Percentiles rank a stretch among this genome's conserved stretches.
phyloP scores from a whole-genome alignment of 2,888 invertebrate genomes.

The Brachypterus glaber region DNA sequence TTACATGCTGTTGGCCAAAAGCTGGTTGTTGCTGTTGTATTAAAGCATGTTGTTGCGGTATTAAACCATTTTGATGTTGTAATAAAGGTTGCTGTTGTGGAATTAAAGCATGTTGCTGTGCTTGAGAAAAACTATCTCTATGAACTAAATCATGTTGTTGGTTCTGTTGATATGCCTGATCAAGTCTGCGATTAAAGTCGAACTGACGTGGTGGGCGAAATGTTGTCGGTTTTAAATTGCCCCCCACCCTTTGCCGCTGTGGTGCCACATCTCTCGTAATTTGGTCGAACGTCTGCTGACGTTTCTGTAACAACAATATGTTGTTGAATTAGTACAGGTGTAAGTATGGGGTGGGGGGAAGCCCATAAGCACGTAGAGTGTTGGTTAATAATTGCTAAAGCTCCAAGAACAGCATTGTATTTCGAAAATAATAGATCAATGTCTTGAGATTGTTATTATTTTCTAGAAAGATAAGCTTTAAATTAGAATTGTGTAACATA shows the following conservation, averaged over 20 bases:
- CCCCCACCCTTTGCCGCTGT: conserved; percentile 34
- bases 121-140: conserved; percentile 21
- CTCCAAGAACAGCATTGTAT: too few relatives aligned
- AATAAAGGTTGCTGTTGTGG: conserved; percentile 5
- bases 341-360: too few relatives aligned
- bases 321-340: too few relatives aligned
- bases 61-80: conserved; percentile 5
- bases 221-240: conserved; percentile 39
- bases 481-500: too few relatives aligned
- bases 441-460: too few relatives aligned
- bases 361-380: too few relatives aligned
- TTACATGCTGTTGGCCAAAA: conserved; percentile 1
- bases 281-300: conserved; percentile 27
- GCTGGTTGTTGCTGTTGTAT: conserved; percentile 5
- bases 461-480: too few relatives aligned
- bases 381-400: too few relatives aligned
- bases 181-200: conserved; percentile 17
- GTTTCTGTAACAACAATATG: too few relatives aligned
- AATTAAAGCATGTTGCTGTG: background rate
- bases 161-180: conserved; percentile 18
- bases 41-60: conserved; percentile 5
- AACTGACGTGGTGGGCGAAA: conserved; percentile 35
- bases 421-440: too few relatives aligned
- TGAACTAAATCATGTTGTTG: conserved; percentile 22
- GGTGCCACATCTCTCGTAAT: conserved; percentile 26